phyloP scores from a whole-genome alignment of 2,888 invertebrate genomes.

The Ditula angustiorana region DNA sequence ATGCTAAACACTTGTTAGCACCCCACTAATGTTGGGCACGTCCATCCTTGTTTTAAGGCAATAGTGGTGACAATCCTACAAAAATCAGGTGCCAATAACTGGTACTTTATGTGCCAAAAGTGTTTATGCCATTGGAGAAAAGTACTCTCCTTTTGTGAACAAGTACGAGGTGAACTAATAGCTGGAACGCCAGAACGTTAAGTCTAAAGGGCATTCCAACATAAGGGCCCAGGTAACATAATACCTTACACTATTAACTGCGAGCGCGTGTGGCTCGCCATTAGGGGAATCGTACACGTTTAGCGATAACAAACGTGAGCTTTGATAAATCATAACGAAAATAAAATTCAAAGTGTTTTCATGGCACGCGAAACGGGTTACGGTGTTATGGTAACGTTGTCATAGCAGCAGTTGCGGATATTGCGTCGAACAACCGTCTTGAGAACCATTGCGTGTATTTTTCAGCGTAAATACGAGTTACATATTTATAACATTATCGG shows the following conservation, averaged over 20 bases:
- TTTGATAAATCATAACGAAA: conserved; percentile 24
- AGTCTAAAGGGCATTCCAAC: background rate
- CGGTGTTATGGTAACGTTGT: conserved; percentile 11
- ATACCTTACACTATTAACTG: conserved; percentile 11
- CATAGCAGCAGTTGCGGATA: background rate
- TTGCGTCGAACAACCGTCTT: no score
- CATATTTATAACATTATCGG: no score
- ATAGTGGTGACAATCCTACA: no score
- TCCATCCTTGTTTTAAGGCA: no score
- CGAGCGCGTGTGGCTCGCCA: conserved; percentile 10
- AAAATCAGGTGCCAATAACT: no score
- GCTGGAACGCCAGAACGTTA: background rate
- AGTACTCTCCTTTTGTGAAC: background rate
- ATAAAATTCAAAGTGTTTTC: conserved; percentile 3
- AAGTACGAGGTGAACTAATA: background rate
- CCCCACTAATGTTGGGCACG: no score
- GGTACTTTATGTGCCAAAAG: no score
- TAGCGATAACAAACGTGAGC: conserved; percentile 8
- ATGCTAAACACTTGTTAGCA: no score
- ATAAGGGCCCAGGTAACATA: background rate
- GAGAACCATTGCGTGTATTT: no score
- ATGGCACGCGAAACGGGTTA: conserved; percentile 13
- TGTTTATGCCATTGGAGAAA: no score
- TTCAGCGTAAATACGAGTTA: background rate
- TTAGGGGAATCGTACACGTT: conserved; percentile 16